A percentile compares a stretch with the other conserved stretches of the same genome.
These are phyloP conservation scores for Coelopa frigida DNA, from an alignment of 1,140 invertebrate species.

Conservation along the genomic window DNA sequence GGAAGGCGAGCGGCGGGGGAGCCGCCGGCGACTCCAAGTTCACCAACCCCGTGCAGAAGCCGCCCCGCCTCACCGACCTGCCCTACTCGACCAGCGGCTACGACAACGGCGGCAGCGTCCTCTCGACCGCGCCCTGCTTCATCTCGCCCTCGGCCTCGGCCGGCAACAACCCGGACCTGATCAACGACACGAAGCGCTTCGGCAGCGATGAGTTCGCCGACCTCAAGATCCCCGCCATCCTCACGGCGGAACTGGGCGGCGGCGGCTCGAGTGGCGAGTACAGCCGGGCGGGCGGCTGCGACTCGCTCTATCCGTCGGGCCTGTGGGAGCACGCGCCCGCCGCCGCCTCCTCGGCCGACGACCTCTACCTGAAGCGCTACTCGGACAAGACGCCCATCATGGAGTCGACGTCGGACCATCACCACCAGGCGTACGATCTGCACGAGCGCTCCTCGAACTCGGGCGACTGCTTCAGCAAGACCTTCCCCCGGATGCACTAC, in stretches of 20 bases:
- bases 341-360: constrained; percentile 44
- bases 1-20: constrained; percentile 23
- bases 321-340: constrained; percentile 51
- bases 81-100: constrained; percentile 57
- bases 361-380: constrained; percentile 50
- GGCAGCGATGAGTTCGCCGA: constrained; percentile 48
- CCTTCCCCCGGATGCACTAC: constrained; percentile 46
- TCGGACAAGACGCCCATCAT: constrained; percentile 72
- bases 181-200: constrained; percentile 63
- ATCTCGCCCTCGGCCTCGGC: constrained; percentile 63
- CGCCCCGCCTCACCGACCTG: constrained; percentile 58
- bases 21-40: constrained; percentile 46
- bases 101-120: constrained; percentile 53
- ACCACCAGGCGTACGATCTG: constrained; percentile 41
- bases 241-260: constrained; percentile 16
- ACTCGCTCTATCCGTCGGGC: constrained; percentile 63
- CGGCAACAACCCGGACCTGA: constrained; percentile 73
- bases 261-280: constrained; percentile 55
- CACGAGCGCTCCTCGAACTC: constrained; percentile 28
- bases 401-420: constrained; percentile 43
- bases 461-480: constrained; percentile 49
- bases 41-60: constrained; percentile 61
- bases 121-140: constrained; percentile 53
- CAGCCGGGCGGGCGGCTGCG: constrained; percentile 55
- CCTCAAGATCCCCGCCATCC: constrained; percentile 23